Base-by-base conservation (phyloP, 2,888 invertebrate genomes). In the Ametastegia equiseti region DNA sequence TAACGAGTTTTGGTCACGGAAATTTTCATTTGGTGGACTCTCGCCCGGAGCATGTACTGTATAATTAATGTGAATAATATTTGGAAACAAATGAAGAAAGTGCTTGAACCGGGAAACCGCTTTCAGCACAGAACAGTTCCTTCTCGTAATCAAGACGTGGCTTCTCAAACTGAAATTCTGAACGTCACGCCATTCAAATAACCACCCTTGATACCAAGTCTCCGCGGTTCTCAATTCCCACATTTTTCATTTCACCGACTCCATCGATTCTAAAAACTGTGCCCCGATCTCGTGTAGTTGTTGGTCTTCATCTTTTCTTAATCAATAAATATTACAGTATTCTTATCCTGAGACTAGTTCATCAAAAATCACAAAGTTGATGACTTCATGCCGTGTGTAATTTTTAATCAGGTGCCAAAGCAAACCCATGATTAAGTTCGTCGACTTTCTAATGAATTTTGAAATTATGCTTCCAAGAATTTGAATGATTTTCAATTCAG, bases 171-270 rank as follows among this genome's bases (percentile, higher is more conserved):
- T 69, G 45, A 23, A 69, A 42, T 42, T 69, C 42, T 9, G 69
- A 69, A 69, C 42, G 11, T 23, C 15, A 42, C 69, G 23, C 23
- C 42, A 69, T 69, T 69, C 69, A 45, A 42, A 69, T 42, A 23
- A 13, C 39, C 23, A 11, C 11, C 69, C 69, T 39, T n/a, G n/a
- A n/a, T n/a, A 36, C n/a, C 69, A 6, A 33, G 33, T n/a, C 33
- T 4, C 33, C 6, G n/a, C n/a, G 33, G 30, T 7, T 39, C 23
- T 23, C 42, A 19, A 11, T 27, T 69, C 42, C 23, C 19, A 2
- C 19, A 19, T 69, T n/a, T n/a, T 19, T 11, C 42, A 65, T 65
- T 33, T 33, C 63, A 65, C 63, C 63, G 36, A 30, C 33, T 30
- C 15, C 63, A 65, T 33, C 63, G 63, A 65, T 36, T 15, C 15